phyloP scores from a whole-genome alignment of 2,797 vertebrate species.

The Lagocephalus sceleratus region DNA sequence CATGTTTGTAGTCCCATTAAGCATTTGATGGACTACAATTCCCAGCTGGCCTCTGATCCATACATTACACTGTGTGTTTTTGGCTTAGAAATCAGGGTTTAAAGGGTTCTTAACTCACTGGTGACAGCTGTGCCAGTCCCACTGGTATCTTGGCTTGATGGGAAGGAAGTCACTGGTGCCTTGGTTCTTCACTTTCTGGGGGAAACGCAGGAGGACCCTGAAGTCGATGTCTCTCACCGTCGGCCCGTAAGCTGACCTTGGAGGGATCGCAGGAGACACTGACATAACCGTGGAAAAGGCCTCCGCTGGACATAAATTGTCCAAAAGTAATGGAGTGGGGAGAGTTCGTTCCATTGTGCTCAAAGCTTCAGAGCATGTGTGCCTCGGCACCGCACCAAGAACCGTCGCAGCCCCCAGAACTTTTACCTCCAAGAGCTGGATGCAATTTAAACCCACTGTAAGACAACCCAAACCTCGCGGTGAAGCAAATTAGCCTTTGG shows the following conservation, averaged over 20 bases:
- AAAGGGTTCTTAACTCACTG: conserved; percentile 74
- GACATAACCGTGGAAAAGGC: too few relatives aligned
- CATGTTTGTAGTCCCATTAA: too few relatives aligned
- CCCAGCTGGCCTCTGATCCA: background rate
- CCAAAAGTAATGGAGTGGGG: conserved; percentile 42
- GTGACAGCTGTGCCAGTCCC: conserved; percentile 90
- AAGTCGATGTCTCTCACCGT: conserved; percentile 75
- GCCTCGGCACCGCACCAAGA: conserved; percentile 60
- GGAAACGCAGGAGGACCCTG: conserved; percentile 83
- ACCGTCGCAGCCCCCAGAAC: conserved; percentile 32
- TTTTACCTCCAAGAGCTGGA: conserved; percentile 16
- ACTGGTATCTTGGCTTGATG: conserved; percentile 79
- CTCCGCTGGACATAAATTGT: conserved; percentile 12
- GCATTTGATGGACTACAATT: too few relatives aligned
- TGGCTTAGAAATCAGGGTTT: background rate
- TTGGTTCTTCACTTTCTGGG: conserved; percentile 85
- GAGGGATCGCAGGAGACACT: conserved; percentile 41
- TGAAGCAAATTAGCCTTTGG: conserved; percentile 1
- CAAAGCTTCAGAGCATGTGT: conserved; percentile 60
- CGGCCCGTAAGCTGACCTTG: conserved; percentile 80
- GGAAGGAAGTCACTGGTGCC: conserved; percentile 84
- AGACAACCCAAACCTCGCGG: conserved; percentile 13
- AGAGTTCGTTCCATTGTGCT: conserved; percentile 55
- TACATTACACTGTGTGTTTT: background rate
- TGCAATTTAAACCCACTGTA: background rate